Evolutionary conservation across 2,888 invertebrate species (phyloP), one percentile per base, ranked within the genome.

Genomic region (Chymomyza procnemis): DNA sequence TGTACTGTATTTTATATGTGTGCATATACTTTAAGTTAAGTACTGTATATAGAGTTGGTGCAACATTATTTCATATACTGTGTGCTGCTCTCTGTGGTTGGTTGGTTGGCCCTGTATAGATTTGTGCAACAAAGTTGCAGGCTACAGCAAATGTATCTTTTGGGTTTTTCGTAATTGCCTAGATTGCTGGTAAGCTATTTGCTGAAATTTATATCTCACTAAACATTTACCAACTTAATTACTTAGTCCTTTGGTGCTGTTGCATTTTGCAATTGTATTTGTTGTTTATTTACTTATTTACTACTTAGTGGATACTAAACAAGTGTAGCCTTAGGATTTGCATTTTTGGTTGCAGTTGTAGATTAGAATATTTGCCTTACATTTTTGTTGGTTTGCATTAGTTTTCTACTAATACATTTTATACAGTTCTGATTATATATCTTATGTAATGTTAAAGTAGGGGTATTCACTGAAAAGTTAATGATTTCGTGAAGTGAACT

Each of bases 341-440:
- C 9, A 41, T 41, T 41, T 41, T 41, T 41, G 34, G 12, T 67
- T 56, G 59, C 54, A 54, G 19, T 14, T 54, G 59, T 71, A 69
- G 75, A 61, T 85, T 82, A 74, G 83, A 87, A 80, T 87, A 82
- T 87, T 76, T 85, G 83, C 85, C 78, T 82, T 85, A 82, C 73
- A 55, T 69, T 41, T 41, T 12, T 76, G 61, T 48, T 47, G n/a
- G n/a, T 67, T 66, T 69, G 65, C 70, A 79, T 50, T 16, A 50
- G 19, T 50, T 50, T 14, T 47, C 12, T 16, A 1, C 19, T 50
- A 18, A 69, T 55, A 55, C 55, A 55, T 9, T 16, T 55, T 22
- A 18, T 55, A 26, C 26, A 26, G 26, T 26, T 26, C 48, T 8
- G n/a, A 16, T 18, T 48, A 69, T 71, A 66, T n/a, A n/a, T n/a